These are phyloP conservation scores for Clistopyga incitator DNA, from an alignment of 2,888 invertebrate genomes.

Conservation along the genomic window DNA sequence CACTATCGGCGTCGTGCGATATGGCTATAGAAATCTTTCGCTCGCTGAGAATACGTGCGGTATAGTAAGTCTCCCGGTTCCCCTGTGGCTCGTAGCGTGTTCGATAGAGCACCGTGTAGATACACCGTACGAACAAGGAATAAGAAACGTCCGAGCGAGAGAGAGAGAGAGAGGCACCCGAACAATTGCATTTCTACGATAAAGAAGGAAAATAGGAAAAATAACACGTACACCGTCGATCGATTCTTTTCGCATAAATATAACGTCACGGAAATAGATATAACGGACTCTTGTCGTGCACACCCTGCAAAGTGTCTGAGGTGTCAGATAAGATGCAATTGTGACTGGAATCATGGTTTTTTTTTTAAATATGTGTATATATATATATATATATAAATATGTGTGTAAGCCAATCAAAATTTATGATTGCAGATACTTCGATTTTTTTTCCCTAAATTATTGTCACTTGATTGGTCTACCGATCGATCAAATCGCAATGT, in stretches of 20 bases:
- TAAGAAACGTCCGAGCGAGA: conserved; percentile 31
- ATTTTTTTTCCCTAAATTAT: too few species aligned
- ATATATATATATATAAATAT: too few species aligned
- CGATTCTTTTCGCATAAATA: conserved; percentile 28
- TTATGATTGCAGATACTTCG: too few species aligned
- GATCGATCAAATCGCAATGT: too few species aligned
- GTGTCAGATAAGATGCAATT: background rate
- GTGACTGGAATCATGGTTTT: background rate
- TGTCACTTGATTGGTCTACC: too few species aligned
- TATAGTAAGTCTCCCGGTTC: conserved; percentile 25
- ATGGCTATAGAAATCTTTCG: conserved; percentile 60
- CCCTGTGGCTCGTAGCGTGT: conserved; percentile 46
- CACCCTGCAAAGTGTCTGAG: background rate
- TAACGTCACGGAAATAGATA: conserved; percentile 30
- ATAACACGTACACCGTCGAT: conserved; percentile 32
- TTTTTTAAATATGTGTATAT: too few species aligned
- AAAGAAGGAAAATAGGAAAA: background rate
- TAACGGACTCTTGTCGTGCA: background rate
- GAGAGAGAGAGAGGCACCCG: background rate
- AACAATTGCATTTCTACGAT: conserved; percentile 7
- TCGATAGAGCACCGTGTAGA: conserved; percentile 44
- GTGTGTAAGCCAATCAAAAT: too few species aligned
- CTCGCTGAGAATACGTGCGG: conserved; percentile 49
- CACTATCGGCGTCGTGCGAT: conserved; percentile 48
- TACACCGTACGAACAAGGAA: conserved; percentile 45